phyloP scores from a whole-genome alignment of 2,113 vertebrate genomes.

The Cairina moschata region DNA sequence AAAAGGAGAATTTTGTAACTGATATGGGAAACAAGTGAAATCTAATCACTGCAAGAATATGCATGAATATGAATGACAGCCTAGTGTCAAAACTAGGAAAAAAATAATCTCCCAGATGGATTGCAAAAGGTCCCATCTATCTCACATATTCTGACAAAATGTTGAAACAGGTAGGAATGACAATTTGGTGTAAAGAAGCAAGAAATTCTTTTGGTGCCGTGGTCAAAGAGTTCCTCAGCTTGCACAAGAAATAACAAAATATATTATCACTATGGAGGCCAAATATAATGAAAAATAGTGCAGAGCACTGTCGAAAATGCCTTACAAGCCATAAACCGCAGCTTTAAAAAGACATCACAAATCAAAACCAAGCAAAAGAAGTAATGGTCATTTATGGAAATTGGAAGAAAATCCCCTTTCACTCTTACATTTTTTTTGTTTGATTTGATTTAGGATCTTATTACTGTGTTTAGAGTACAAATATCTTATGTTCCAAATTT shows the following conservation, averaged over 20 bases:
- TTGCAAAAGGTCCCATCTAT: not conserved
- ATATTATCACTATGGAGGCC: not conserved
- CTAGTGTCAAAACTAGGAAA: not conserved
- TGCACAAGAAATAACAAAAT: not conserved
- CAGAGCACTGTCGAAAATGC: not conserved
- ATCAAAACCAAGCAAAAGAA: not conserved
- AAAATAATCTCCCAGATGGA: not conserved
- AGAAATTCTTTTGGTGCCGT: not conserved
- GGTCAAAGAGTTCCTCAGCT: not conserved
- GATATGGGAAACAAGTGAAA: not conserved
- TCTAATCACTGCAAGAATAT: not conserved
- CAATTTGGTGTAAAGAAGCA: not conserved
- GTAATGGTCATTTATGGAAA: not conserved
- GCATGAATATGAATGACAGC: not conserved
- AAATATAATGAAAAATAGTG: not conserved
- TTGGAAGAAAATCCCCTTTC: not conserved
- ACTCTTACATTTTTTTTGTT: not conserved
- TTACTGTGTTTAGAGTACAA: not conserved
- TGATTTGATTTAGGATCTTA: not conserved
- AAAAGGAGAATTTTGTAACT: not conserved
- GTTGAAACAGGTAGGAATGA: not conserved
- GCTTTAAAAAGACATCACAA: not conserved
- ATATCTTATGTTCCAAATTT: not conserved
- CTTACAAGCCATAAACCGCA: not conserved
- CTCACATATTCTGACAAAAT: fast-evolving